Evolutionary conservation across 1,140 invertebrate genomes (phyloP), one percentile per base, ranked within the genome.

Genomic region (Microplitis demolitor): DNA sequence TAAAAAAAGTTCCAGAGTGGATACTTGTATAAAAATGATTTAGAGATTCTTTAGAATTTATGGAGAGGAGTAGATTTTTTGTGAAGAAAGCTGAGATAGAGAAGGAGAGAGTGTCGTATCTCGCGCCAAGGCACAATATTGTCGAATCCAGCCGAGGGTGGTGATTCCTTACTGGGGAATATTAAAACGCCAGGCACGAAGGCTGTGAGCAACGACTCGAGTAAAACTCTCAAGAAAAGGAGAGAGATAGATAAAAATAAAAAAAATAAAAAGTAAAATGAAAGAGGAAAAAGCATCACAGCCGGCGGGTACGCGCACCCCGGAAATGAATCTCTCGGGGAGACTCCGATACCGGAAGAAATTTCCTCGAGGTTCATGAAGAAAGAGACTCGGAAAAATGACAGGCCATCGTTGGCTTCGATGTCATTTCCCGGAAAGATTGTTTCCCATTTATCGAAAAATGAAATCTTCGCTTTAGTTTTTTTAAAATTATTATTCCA

Each of bases 301-400:
- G 56, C 56, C 56, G 24, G 56, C 31, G 56, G 56, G 56, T 58
- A 58, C 56, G 56, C 9, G 24, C 16, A 58, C 56, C 51, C 56
- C 60, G 60, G 60, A 62, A 62, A 62, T 62, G 60, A 62, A 62
- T 62, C 60, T 62, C 60, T 62, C 34, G 60, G 34, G 16, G 33
- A 60, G 60, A 62, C 60, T 62, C 60, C 60, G 60, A 62, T 62
- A 62, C 60, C 60, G 60, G 60, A 62, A 39, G 60, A 62, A 62
- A 62, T 62, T 62, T 62, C 31, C 31, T 35, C 33, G 34, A 35
- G 60, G 60, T 58, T 58, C 56, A 58, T 58, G 56, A 58, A 58
- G 56, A 58, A 58, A 58, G 24, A 58, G 51, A 54, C 4, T n/a
- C 56, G 16, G 56, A 58, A 58, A 58, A 58, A 58, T 58, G 56